Conservation (phyloP, 2,797 vertebrate genomes). For the Bothrops alternatus region DNA sequence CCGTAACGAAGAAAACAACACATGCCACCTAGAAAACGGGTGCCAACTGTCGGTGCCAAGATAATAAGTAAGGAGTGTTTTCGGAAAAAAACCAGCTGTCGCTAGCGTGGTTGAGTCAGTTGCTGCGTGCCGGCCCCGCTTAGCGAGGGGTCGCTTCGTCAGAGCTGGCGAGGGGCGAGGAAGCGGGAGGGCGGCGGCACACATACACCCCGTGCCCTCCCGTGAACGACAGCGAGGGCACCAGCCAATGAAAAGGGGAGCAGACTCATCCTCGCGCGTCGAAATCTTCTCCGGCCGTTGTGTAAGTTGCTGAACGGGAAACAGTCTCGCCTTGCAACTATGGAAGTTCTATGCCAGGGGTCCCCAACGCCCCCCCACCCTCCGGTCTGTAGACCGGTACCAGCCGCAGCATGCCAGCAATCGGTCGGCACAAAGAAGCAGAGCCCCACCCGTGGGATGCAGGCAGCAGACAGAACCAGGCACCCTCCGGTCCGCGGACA, state of each 20-base stretch:
- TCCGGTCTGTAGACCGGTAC: too few relatives aligned
- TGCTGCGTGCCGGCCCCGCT: neutral
- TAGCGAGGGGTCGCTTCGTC: neutral
- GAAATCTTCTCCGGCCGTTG: neutral
- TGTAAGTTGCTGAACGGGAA: neutral
- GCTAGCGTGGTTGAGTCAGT: neutral
- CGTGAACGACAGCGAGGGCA: neutral
- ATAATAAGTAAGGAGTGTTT: neutral
- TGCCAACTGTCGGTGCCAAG: neutral
- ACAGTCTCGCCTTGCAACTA: neutral
- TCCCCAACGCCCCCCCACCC: too few relatives aligned
- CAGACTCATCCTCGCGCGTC: too few relatives aligned
- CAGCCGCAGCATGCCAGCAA: too few relatives aligned
- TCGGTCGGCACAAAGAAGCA: too few relatives aligned
- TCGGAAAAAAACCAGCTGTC: neutral
- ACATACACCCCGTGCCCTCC: neutral
- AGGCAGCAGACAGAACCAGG: too few relatives aligned
- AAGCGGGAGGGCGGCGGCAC: too few relatives aligned
- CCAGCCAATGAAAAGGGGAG: neutral
- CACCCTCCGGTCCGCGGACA: too few relatives aligned
- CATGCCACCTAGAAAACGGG: neutral
- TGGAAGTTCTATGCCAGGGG: too few relatives aligned
- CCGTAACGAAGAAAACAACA: constrained; percentile 29
- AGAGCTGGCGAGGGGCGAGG: neutral
- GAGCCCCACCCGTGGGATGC: too few relatives aligned